Conservation (phyloP, 2,797 vertebrate genomes). For the Orientallactaga sibirica region DNA sequence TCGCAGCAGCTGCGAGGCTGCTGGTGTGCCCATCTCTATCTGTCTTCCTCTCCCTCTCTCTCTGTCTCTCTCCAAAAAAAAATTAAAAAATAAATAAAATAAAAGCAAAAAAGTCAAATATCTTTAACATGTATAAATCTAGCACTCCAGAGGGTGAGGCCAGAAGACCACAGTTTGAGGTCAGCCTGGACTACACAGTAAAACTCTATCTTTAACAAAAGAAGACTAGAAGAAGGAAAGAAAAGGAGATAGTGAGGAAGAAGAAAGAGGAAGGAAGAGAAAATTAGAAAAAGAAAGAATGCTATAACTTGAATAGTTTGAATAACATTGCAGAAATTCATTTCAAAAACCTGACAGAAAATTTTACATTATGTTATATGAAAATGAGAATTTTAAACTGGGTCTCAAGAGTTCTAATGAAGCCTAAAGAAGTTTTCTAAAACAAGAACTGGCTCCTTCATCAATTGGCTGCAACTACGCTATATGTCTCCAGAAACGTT, state of each 20-base stretch:
- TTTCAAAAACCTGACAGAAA: background rate
- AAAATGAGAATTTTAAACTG: constrained; percentile 81
- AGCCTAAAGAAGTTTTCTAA: constrained; percentile 79
- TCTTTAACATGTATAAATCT: background rate
- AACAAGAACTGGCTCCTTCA: constrained; percentile 79
- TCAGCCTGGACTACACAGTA: background rate
- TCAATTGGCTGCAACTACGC: constrained; percentile 77
- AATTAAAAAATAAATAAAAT: too few relatives aligned
- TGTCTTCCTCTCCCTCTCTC: too few relatives aligned
- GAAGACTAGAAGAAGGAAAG: background rate
- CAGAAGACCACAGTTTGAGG: background rate
- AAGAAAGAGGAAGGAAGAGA: background rate
- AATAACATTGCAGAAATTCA: background rate
- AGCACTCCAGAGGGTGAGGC: background rate
- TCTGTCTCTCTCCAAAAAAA: too few relatives aligned
- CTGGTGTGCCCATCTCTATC: too few relatives aligned
- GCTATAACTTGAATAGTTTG: background rate
- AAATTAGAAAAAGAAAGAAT: background rate
- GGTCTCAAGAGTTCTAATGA: constrained; percentile 81
- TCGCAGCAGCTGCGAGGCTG: too few relatives aligned
- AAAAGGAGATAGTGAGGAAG: background rate
- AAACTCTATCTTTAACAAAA: background rate
- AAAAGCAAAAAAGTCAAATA: too few relatives aligned
- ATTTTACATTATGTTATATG: constrained; percentile 68
- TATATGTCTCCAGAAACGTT: constrained; percentile 81